Evolutionary conservation across 2,797 vertebrate species (phyloP).

Genomic region (Crotalus adamanteus): DNA sequence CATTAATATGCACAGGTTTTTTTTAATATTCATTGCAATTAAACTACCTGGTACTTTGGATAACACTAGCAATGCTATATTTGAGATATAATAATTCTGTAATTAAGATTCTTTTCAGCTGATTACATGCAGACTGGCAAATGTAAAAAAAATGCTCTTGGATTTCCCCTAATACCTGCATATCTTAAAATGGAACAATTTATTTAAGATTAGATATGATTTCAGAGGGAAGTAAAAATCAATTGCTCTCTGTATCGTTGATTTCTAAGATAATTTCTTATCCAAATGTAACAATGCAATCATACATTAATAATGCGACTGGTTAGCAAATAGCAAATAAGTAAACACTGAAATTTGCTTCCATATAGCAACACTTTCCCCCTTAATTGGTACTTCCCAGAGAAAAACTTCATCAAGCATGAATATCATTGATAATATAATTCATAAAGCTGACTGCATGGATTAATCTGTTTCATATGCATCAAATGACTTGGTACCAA

Average conservation of each 20-base stretch:
- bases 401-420: conserved; percentile 16
- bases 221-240: conserved; percentile 20
- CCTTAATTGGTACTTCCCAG: conserved; percentile 15
- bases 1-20: conserved; percentile 39
- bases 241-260: neutral
- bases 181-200: conserved; percentile 29
- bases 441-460: neutral
- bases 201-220: conserved; percentile 29
- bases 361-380: conserved; percentile 8
- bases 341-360: conserved; percentile 7
- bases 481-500: conserved; percentile 6
- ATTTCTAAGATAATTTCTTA: neutral
- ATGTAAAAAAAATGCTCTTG: conserved; percentile 11
- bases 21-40: conserved; percentile 38
- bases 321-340: conserved; percentile 4
- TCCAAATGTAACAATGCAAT: neutral
- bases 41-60: conserved; percentile 37
- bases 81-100: conserved; percentile 30
- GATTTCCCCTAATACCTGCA: conserved; percentile 25
- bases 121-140: neutral
- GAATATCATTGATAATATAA: neutral
- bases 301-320: neutral
- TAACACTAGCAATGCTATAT: conserved; percentile 27
- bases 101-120: conserved; percentile 45
- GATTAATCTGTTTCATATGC: neutral